Conservation (phyloP, 2,797 vertebrate species). For the Gambelia wislizenii region DNA sequence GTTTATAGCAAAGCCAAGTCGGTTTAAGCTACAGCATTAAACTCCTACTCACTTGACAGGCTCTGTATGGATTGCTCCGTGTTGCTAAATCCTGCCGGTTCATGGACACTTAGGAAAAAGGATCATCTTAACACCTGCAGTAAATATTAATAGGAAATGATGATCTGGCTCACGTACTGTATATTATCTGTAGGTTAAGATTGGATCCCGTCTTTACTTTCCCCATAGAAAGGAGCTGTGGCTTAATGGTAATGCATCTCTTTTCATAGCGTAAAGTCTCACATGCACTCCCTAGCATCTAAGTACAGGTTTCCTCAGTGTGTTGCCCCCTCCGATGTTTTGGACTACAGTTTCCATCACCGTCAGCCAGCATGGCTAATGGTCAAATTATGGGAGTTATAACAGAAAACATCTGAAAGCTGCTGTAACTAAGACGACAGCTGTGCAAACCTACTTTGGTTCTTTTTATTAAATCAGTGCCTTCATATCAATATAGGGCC, state of each 20-base stretch:
- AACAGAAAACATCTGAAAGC: neutral
- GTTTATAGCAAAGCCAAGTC: slow-evolving; percentile 12
- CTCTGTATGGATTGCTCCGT: accelerated
- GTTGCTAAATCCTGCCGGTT: neutral
- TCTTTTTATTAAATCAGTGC: too few species aligned
- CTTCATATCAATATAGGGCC: too few species aligned
- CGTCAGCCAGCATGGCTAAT: too few species aligned
- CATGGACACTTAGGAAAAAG: slow-evolving; percentile 18
- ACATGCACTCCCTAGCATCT: neutral
- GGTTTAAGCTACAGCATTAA: neutral
- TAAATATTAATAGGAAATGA: slow-evolving; percentile 10
- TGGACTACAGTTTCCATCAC: neutral
- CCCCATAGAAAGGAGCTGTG: neutral
- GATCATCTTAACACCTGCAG: slow-evolving; percentile 38
- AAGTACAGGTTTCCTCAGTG: neutral
- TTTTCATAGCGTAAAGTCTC: neutral
- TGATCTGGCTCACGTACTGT: neutral
- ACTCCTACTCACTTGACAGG: neutral
- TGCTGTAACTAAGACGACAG: too few species aligned
- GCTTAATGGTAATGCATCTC: too few species aligned
- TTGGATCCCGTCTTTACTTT: neutral
- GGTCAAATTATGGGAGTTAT: too few species aligned
- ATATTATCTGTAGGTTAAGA: neutral
- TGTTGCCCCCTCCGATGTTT: neutral
- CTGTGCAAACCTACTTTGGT: too few species aligned